phyloP scores from a whole-genome alignment of 2,888 invertebrate genomes.

The Dicycla oo region DNA sequence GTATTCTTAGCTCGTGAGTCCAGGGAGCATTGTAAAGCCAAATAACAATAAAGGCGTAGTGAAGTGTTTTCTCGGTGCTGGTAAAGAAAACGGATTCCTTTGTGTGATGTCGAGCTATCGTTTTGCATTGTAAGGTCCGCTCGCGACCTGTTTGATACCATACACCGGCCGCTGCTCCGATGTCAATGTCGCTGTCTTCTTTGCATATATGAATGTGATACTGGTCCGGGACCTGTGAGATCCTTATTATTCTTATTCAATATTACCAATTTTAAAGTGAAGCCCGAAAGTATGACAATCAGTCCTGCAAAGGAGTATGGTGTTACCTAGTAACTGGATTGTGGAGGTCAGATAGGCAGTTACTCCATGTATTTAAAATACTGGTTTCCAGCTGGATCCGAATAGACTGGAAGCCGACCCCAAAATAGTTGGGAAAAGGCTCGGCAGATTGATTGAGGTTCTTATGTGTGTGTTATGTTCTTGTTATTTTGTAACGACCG shows the following conservation, averaged over 20 bases:
- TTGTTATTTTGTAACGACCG: neutral
- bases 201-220: slow-evolving; percentile 12
- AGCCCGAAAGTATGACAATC: no score
- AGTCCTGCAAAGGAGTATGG: no score
- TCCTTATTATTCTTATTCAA: neutral
- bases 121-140: slow-evolving; percentile 45
- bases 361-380: no score
- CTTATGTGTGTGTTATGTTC: neutral
- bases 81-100: slow-evolving; percentile 58
- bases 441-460: no score
- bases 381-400: no score
- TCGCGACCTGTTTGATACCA: slow-evolving; percentile 30
- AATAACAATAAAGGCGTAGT: neutral
- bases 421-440: no score
- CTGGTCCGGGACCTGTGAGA: neutral
- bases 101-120: slow-evolving; percentile 54
- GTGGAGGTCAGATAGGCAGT: no score
- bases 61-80: slow-evolving; percentile 5
- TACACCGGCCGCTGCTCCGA: slow-evolving; percentile 18
- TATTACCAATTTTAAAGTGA: neutral
- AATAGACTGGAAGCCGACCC: no score
- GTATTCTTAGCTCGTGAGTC: neutral
- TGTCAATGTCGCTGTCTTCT: slow-evolving; percentile 18
- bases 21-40: slow-evolving; percentile 20
- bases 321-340: no score